These are phyloP conservation scores for Turnix velox DNA, from an alignment of 2,113 vertebrate genomes.

Conservation along the genomic window DNA sequence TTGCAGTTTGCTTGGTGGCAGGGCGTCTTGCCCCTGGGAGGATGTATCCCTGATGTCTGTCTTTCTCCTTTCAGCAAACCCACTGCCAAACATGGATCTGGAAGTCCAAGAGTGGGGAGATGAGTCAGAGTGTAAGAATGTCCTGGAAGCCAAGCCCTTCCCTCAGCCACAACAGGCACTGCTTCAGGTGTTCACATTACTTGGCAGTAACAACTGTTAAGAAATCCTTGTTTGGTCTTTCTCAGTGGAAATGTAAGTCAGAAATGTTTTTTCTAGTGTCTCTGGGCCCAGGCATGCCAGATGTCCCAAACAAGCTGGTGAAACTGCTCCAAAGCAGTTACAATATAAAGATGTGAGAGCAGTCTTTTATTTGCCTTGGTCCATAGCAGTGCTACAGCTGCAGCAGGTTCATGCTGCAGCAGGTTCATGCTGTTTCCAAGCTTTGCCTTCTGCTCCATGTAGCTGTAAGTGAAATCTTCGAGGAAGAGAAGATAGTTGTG, in stretches of 20 bases:
- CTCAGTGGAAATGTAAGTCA: background rate
- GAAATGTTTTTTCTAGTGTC: background rate
- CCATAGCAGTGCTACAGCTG: background rate
- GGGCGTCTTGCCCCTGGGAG: background rate
- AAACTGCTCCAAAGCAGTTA: background rate
- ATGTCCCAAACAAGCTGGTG: background rate
- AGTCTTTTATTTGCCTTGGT: background rate
- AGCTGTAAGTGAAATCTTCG: background rate
- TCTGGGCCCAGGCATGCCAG: background rate
- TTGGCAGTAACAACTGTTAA: slow-evolving; percentile 70
- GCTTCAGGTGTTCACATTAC: slow-evolving; percentile 21
- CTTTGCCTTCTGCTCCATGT: background rate
- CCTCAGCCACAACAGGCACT: slow-evolving; percentile 52
- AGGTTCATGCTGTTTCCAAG: background rate
- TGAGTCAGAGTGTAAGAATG: background rate
- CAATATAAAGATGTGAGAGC: background rate
- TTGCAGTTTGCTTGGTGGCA: background rate
- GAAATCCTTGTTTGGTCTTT: background rate
- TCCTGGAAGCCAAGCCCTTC: slow-evolving; percentile 34
- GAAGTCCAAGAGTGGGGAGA: slow-evolving; percentile 33
- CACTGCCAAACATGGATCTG: slow-evolving; percentile 5
- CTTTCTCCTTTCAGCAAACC: slow-evolving; percentile 33
- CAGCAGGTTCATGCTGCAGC: background rate
- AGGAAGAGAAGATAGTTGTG: background rate
- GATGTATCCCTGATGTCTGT: background rate